Evolutionary conservation across 2,888 invertebrate genomes (phyloP), one percentile per base, ranked within the genome.

Genomic region (Odontocolon sp.): DNA sequence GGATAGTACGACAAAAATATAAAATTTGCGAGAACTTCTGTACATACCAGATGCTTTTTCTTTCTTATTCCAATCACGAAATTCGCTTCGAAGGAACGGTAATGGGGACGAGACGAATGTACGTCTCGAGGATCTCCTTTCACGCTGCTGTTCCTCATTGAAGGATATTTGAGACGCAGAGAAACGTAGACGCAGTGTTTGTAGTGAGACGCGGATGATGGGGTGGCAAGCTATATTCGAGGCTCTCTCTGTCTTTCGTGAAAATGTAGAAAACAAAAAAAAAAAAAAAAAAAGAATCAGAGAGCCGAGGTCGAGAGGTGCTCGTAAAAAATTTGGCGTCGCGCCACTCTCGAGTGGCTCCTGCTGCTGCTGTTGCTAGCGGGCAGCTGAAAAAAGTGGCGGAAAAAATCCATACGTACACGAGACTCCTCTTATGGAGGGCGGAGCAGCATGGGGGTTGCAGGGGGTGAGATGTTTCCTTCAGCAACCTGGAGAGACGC

Each of bases 291-390:
- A 56, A 54, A 78, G 75, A 81, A 82, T 47, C 54, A 38, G 45
- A 45, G 74, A 71, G 66, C 45, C 61, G 74, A 69, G 64, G 68
- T 68, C 40, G 66, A 71, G 72, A 69, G 64, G 74, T 77, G 56
- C 79, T 78, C 67, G 82, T 82, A 80, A 79, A 87, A 87, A 86
- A 87, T 88, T 87, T 83, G 87, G 87, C 87, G 88, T 87, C 88
- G 87, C 87, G 87, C 81, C 88, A 86, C 73, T 83, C 81, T 87
- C 84, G 82, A 87, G 87, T 86, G 86, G 82, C 82, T n/a, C n/a
- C n/a, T 80, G 73, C 81, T 82, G 70, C 74, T 75, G 77, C 63
- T 66, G 52, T 54, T 45, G 66, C 54, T 61, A 38, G 28, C 45
- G 45, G 47, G 16, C 21, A 45, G 57, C 16, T 11, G 23, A 63